Evolutionary conservation across 2,113 vertebrate genomes (phyloP).

Genomic region (Piaya cayana): DNA sequence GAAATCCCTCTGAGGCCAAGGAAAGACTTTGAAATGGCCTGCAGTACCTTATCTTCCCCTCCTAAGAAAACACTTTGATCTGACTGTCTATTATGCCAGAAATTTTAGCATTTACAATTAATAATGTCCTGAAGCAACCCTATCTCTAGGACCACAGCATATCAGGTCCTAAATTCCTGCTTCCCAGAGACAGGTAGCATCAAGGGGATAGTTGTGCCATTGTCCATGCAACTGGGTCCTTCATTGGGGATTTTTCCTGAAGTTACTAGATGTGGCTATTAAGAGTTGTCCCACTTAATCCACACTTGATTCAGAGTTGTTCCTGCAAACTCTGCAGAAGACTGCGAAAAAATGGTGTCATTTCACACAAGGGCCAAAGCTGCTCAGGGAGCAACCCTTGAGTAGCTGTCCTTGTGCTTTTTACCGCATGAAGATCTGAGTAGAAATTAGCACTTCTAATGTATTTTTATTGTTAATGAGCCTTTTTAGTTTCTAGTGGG

Average conservation of each 20-base stretch:
- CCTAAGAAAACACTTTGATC: background rate
- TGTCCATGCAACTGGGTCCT: background rate
- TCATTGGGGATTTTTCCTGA: background rate
- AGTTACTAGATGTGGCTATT: background rate
- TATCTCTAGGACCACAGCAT: background rate
- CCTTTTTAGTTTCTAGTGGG: background rate
- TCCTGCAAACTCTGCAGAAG: background rate
- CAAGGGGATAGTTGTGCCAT: fast-evolving
- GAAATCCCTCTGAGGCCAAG: background rate
- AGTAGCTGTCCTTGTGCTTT: background rate
- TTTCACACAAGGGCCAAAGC: background rate
- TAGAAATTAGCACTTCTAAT: background rate
- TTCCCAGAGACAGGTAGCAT: background rate
- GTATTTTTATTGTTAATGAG: slow-evolving; percentile 13
- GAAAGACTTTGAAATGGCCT: background rate
- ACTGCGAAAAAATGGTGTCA: background rate
- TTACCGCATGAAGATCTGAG: background rate
- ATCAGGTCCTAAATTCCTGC: background rate
- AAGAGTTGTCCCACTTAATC: background rate
- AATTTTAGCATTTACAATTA: background rate
- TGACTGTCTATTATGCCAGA: background rate
- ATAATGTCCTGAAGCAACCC: background rate
- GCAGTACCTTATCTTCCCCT: background rate
- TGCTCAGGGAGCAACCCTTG: background rate
- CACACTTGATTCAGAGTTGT: background rate